Conservation (phyloP, 2,888 invertebrate genomes). For the Clitarchus hookeri region DNA sequence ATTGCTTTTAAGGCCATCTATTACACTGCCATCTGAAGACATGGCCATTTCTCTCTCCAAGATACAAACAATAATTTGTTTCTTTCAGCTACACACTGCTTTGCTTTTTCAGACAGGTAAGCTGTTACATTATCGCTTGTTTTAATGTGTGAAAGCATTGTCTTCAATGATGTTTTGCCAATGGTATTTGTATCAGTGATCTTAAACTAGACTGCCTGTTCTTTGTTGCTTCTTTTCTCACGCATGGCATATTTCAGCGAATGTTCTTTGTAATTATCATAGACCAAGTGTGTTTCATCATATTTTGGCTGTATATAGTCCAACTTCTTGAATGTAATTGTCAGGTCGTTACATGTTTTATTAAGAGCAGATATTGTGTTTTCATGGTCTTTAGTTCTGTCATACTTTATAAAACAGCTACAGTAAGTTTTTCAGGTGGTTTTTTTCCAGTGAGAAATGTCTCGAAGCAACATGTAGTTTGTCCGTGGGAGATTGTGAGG, state of each 20-base stretch:
- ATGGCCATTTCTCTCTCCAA: neutral
- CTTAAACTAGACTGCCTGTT: neutral
- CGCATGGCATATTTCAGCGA: neutral
- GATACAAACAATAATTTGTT: neutral
- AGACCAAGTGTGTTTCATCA: constrained; percentile 27
- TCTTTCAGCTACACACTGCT: neutral
- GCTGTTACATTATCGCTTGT: neutral
- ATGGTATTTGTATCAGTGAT: neutral
- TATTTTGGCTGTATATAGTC: constrained; percentile 1
- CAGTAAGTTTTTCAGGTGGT: neutral
- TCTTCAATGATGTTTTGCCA: neutral
- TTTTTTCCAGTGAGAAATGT: neutral
- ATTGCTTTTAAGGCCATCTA: constrained; percentile 12
- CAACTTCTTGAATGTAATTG: constrained; percentile 17
- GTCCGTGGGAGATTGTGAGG: neutral
- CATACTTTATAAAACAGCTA: constrained; percentile 26
- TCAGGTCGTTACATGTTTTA: constrained; percentile 26
- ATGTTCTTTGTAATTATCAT: constrained; percentile 15
- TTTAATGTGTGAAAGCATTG: neutral
- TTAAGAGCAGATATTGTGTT: too few relatives aligned
- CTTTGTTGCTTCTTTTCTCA: neutral
- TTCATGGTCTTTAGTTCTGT: constrained; percentile 20
- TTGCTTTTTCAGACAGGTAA: constrained; percentile 6
- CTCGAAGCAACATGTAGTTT: neutral
- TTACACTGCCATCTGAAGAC: neutral